Evolutionary conservation across 2,797 vertebrate species (phyloP), one percentile per base, ranked within the genome.

Genomic region (Lutjanus argentimaculatus): DNA sequence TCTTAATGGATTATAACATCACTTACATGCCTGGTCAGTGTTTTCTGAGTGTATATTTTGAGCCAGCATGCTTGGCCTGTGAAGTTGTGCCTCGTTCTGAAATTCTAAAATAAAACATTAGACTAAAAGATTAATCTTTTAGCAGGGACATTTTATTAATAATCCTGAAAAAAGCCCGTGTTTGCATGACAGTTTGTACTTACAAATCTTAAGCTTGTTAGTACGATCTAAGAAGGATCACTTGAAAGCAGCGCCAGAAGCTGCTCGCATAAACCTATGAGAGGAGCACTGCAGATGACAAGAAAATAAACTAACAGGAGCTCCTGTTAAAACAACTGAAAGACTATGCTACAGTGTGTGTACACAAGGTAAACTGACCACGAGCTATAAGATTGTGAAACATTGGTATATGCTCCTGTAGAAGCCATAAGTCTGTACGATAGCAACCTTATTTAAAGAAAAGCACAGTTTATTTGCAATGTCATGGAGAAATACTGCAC

Each of bases 181-280:
- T 67, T 15, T 64, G 63, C 45, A 48, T 58, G 40, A 59, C 52
- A 59, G 57, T 67, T 66, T 14, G 57, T 42, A 36, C 70, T 51
- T 22, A 45, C 10, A 75, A 52, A 63, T 75, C 51, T 46, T 36
- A 48, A 64, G 51, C 45, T 52, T 14, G 56, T 57, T 46, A 7
- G 19, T 45, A 48, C 1, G 16, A 67, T 48, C 30, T 53, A 6
- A 71, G n/a, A 58, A 19, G n/a, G 64, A 66, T 58, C 48, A 67
- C 75, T 67, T 66, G 19, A 70, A 70, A 80, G 59, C 75, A 55
- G 53, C 25, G 59, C 36, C 48, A 57, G 12, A 67, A 51, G 70
- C 57, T 15, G 11, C 8, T 6, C 43, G 30, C 8, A n/a, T 40
- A 77, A 40, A 58, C n/a, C 52, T 7, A 42, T n/a, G n/a, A 65